Base-by-base conservation (phyloP, 2,113 vertebrate species). In the Galbula dea region DNA sequence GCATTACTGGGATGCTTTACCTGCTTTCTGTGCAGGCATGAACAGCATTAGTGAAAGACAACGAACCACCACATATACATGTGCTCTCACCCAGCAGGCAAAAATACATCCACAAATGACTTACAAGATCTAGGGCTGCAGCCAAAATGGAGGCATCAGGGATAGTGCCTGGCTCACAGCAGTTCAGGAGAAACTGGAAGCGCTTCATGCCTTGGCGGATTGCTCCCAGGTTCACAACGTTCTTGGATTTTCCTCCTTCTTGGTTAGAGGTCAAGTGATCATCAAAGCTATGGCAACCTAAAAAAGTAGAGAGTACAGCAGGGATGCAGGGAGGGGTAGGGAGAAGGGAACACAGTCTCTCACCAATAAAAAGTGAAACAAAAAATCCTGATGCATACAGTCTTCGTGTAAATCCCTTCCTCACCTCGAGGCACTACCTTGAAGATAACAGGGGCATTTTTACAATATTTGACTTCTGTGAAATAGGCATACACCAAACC, bases 131-230 rank as follows among this genome's bases (percentile, higher is more conserved):
- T 49, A 99, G 97, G 68, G 99, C 99, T 7, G 99, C 99, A 24
- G 99, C 99, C 37, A 99, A 92, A 96, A 99, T 99, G 52, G 99
- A 99, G 27, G 99, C 99, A 77, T 99, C 99, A 0, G 99, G 99
- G 76, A 99, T 99, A 36, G 99, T 99, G 55, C 99, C 99, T 2
- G 99, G 99, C 67, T 99, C 99, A 72, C 99, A 99, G 97, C 99
- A 99, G 97, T 99, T 99, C 54, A 99, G 97, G 49, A 99, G 98
- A 91, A 99, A 99, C 95, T 99, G 99, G 92, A 99, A 99, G 79
- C 99, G 98, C 92, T 99, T 99, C 99, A 99, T 99, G 85, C 99
- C 99, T 97, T 99, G 99, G 39, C 99, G 98, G 90, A 99, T 99
- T 22, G 99, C 99, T 61, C 99, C 99, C 92, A 99, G 96, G 95